Percentiles rank a stretch among this genome's conserved stretches.
Evolutionary conservation across 2,888 invertebrate species (phyloP).

Genomic region (Hypomecis punctinalis): DNA sequence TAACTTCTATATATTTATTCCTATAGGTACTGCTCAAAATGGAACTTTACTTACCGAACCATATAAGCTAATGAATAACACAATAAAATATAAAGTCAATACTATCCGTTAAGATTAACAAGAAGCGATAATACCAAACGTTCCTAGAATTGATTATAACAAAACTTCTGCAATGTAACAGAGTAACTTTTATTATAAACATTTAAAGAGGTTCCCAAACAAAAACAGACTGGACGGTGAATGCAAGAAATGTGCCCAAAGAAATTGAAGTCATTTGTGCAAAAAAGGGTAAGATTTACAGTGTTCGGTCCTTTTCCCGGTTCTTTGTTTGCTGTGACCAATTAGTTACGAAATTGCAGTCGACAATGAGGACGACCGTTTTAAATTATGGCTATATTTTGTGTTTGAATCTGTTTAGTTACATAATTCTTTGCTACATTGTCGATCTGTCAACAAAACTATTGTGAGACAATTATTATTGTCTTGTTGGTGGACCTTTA

Average conservation of each 20-base stretch:
- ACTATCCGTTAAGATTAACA: no score
- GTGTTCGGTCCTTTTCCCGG: slow-evolving; percentile 39
- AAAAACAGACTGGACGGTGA: slow-evolving; percentile 30
- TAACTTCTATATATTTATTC: no score
- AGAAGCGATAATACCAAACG: no score
- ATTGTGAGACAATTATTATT: neutral
- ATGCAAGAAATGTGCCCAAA: slow-evolving; percentile 46
- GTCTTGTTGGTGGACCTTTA: neutral
- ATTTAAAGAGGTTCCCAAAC: slow-evolving; percentile 25
- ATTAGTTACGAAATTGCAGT: slow-evolving; percentile 51
- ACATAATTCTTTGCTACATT: neutral
- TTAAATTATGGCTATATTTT: slow-evolving; percentile 4
- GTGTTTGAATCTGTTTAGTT: neutral
- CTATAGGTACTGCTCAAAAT: no score
- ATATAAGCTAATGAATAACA: no score
- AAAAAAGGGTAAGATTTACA: slow-evolving; percentile 48
- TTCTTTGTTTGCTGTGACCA: slow-evolving; percentile 50
- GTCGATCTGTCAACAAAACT: slow-evolving; percentile 7
- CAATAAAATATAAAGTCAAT: no score
- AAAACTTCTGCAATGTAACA: neutral
- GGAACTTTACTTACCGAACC: no score
- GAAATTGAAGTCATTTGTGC: slow-evolving; percentile 44
- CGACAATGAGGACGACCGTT: slow-evolving; percentile 39
- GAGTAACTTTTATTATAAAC: slow-evolving; percentile 11
- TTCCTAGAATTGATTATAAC: no score